Conservation (phyloP, 2,113 vertebrate species). For the Sturnira hondurensis region DNA sequence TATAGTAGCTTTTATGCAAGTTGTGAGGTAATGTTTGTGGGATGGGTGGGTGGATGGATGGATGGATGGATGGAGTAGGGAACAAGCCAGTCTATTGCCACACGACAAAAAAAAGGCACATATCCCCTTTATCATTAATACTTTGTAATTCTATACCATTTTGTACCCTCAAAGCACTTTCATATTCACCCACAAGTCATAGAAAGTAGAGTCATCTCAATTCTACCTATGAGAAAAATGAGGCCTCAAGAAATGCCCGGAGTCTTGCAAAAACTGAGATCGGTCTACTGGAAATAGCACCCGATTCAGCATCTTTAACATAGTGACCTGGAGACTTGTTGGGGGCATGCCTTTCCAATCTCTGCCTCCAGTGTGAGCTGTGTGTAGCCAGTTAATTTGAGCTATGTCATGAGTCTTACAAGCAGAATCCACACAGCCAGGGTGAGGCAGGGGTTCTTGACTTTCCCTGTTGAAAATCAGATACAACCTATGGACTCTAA, state of each 20-base stretch:
- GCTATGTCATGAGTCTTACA: not conserved
- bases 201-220: not conserved
- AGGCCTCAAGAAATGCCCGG: not conserved
- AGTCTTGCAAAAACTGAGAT: not conserved
- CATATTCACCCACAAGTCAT: not conserved
- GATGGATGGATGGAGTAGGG: not conserved
- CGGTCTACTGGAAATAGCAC: not conserved
- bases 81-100: not conserved
- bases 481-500: not conserved
- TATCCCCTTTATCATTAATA: not conserved
- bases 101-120: not conserved
- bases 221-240: not conserved
- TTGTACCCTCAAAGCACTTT: not conserved
- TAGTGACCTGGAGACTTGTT: not conserved
- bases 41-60: not conserved
- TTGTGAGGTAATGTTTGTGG: not conserved
- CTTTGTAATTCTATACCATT: not conserved
- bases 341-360: not conserved
- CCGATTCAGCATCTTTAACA: not conserved
- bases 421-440: not conserved
- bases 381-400: not conserved
- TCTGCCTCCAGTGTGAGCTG: not conserved
- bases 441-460: not conserved
- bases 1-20: not conserved
- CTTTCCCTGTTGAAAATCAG: not conserved